Evolutionary conservation across 2,888 invertebrate species (phyloP).

Genomic region (Tipula unca): DNA sequence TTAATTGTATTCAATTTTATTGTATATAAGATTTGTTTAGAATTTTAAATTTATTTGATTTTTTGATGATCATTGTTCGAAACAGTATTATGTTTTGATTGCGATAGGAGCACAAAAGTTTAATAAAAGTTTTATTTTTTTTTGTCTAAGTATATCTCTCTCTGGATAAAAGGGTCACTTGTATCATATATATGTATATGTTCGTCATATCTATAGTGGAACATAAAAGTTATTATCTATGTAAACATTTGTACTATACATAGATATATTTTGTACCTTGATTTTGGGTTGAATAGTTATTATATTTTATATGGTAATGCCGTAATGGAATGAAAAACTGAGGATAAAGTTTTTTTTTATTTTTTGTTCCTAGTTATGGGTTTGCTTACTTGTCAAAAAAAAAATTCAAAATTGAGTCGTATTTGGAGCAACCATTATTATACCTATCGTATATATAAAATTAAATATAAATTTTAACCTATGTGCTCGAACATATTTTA

Average conservation of each 20-base stretch:
- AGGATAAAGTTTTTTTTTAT: background rate
- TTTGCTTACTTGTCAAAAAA: background rate
- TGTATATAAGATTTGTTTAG: background rate
- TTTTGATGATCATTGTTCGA: background rate
- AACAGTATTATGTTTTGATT: background rate
- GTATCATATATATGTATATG: background rate
- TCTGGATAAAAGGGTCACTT: background rate
- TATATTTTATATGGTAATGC: background rate
- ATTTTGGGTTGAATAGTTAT: background rate
- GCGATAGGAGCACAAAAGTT: background rate
- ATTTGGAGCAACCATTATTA: background rate
- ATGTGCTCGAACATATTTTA: background rate
- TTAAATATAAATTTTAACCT: constrained; percentile 3
- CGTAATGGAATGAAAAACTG: background rate
- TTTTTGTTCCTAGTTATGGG: background rate
- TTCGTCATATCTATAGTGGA: background rate
- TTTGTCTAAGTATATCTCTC: background rate
- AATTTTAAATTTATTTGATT: background rate
- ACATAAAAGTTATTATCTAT: background rate
- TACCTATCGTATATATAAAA: background rate
- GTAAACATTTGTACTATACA: background rate
- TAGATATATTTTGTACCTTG: no score
- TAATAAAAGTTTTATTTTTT: background rate
- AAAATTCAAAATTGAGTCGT: background rate
- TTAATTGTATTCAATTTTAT: background rate